Percentiles rank a stretch among this genome's conserved stretches.
Evolutionary conservation across 2,888 invertebrate genomes (phyloP).

Genomic region (Athripsodes cinereus): DNA sequence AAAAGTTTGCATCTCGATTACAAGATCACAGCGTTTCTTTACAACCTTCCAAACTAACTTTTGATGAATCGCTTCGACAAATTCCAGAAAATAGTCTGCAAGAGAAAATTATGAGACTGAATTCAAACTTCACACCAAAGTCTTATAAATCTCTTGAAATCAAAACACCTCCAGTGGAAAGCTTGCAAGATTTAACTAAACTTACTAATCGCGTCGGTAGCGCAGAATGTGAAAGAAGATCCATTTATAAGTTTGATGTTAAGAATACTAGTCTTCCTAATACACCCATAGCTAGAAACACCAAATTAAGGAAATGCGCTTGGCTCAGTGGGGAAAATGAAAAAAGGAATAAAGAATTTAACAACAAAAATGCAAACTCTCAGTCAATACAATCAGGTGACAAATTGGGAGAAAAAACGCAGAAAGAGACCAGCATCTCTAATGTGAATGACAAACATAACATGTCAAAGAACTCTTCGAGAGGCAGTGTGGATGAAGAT

Average conservation of each 20-base stretch:
- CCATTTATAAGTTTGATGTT: constrained; percentile 47
- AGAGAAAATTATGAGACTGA: constrained; percentile 31
- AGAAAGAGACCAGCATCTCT: constrained; percentile 4
- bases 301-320: constrained; percentile 49
- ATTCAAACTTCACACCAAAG: constrained; percentile 45
- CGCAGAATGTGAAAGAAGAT: constrained; percentile 33
- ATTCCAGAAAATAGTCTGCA: constrained; percentile 5
- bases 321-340: constrained; percentile 45
- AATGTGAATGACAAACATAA: not conserved
- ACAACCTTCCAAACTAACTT: constrained; percentile 8
- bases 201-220: constrained; percentile 36
- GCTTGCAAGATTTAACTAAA: constrained; percentile 40
- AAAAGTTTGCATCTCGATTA: constrained; percentile 14
- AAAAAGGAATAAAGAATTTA: not conserved
- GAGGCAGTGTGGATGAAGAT: no score
- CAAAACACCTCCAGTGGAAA: constrained; percentile 41
- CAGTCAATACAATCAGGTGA: not conserved
- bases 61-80: constrained; percentile 20
- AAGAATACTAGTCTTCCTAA: constrained; percentile 46
- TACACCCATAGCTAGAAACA: constrained; percentile 51
- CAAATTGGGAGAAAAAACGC: not conserved
- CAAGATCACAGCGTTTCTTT: constrained; percentile 1
- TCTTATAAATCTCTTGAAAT: constrained; percentile 47
- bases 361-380: not conserved
- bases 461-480: no score